phyloP scores from a whole-genome alignment of 2,797 vertebrate species.

The Aulostomus chinensis region DNA sequence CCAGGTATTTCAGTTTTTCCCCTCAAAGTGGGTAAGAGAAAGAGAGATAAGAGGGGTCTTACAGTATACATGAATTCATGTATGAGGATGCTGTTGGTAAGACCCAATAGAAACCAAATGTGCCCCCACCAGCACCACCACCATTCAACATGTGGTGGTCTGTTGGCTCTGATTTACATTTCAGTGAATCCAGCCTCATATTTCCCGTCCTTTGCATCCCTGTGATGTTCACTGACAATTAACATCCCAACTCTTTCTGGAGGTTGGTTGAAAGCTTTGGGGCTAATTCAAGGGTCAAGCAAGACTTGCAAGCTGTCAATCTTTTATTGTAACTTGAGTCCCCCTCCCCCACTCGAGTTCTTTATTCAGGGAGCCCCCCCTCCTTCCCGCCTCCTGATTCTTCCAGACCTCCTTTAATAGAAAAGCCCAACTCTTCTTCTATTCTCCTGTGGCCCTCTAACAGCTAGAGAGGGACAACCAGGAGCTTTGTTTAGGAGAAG shows the following conservation, averaged over 20 bases:
- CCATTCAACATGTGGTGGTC: slow-evolving; percentile 69
- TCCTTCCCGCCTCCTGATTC: slow-evolving; percentile 42
- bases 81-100: slow-evolving; percentile 53
- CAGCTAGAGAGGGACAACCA: slow-evolving; percentile 73
- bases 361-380: slow-evolving; percentile 49
- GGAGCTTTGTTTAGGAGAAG: slow-evolving; percentile 78
- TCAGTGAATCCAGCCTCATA: slow-evolving; percentile 56
- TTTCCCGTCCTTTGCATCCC: slow-evolving; percentile 66
- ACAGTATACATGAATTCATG: slow-evolving; percentile 66
- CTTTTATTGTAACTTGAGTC: slow-evolving; percentile 74
- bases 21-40: slow-evolving; percentile 49
- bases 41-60: slow-evolving; percentile 56
- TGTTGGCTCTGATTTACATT: slow-evolving; percentile 68
- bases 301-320: slow-evolving; percentile 86
- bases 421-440: slow-evolving; percentile 74
- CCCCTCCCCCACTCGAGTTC: slow-evolving; percentile 50
- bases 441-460: slow-evolving; percentile 76
- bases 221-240: slow-evolving; percentile 77
- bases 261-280: slow-evolving; percentile 76
- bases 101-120: slow-evolving; percentile 63
- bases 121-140: slow-evolving; percentile 5
- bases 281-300: slow-evolving; percentile 87
- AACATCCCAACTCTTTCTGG: slow-evolving; percentile 78
- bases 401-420: slow-evolving; percentile 69
- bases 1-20: slow-evolving; percentile 45